Evolutionary conservation across 2,797 vertebrate genomes (phyloP).

Genomic region (Urophycis tenuis): DNA sequence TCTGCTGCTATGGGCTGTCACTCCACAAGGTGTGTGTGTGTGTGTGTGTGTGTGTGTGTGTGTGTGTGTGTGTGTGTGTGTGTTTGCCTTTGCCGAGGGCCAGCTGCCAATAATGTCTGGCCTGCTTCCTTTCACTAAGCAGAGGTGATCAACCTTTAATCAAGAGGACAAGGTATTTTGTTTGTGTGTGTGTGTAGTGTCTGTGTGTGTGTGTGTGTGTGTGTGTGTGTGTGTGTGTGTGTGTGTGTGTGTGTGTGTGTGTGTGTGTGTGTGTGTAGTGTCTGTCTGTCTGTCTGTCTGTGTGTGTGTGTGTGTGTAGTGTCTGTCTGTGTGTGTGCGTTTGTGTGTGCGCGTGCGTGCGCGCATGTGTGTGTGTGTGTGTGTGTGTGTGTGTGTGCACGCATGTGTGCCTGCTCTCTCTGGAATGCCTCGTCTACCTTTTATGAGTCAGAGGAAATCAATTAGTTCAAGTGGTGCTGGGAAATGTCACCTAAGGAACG

Average conservation of each 20-base stretch:
- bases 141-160: conserved; percentile 20
- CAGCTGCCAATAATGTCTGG: neutral
- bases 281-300: neutral
- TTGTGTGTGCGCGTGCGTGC: neutral
- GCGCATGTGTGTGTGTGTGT: conserved; percentile 3
- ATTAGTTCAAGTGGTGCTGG: conserved; percentile 16
- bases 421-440: conserved; percentile 9
- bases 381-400: neutral
- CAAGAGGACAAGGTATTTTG: conserved; percentile 13
- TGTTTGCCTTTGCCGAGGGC: neutral
- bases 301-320: neutral
- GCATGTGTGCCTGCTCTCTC: neutral
- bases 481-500: conserved; percentile 29
- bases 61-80: neutral
- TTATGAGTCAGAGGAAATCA: conserved; percentile 16
- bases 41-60: neutral
- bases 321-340: neutral
- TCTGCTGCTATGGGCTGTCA: neutral
- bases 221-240: neutral
- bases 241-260: conserved; percentile 4
- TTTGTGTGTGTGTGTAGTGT: neutral
- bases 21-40: neutral
- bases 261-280: neutral
- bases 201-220: neutral
- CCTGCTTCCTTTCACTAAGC: conserved; percentile 12